phyloP scores from a whole-genome alignment of 1,140 invertebrate species.

The Protaetia brevitarsis region DNA sequence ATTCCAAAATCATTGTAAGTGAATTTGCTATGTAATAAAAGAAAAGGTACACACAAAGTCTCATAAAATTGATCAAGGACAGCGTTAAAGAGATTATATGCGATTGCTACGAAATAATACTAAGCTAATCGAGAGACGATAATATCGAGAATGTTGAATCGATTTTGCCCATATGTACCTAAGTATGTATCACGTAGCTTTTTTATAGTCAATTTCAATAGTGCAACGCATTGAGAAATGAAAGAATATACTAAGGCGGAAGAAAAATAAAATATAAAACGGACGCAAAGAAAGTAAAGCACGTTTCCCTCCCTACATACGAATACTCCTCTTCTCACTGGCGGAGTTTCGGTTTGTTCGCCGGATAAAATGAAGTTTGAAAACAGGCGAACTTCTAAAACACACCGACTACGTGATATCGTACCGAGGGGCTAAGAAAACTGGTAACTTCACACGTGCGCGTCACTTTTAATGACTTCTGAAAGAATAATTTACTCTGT shows the following conservation, averaged over 20 bases:
- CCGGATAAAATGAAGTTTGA: conserved; percentile 33
- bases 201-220: too few species aligned
- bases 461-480: conserved; percentile 32
- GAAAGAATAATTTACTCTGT: conserved; percentile 31
- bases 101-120: too few species aligned
- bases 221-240: background rate
- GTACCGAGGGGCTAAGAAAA: conserved; percentile 30
- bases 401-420: conserved; percentile 36
- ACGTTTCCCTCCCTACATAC: background rate
- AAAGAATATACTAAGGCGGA: background rate
- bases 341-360: conserved; percentile 9
- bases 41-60: too few species aligned
- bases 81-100: too few species aligned
- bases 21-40: too few species aligned
- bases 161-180: too few species aligned
- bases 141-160: too few species aligned
- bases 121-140: too few species aligned
- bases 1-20: too few species aligned
- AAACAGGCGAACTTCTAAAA: conserved; percentile 35
- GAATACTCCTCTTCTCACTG: background rate
- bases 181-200: too few species aligned
- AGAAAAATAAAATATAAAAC: conserved; percentile 6
- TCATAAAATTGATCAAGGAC: too few species aligned
- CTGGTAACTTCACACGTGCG: conserved; percentile 36
- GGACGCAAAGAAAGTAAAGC: conserved; percentile 4